Percentiles rank a stretch among this genome's conserved stretches.
Evolutionary conservation across 2,113 vertebrate genomes (phyloP).

Genomic region (Lonchura striata): DNA sequence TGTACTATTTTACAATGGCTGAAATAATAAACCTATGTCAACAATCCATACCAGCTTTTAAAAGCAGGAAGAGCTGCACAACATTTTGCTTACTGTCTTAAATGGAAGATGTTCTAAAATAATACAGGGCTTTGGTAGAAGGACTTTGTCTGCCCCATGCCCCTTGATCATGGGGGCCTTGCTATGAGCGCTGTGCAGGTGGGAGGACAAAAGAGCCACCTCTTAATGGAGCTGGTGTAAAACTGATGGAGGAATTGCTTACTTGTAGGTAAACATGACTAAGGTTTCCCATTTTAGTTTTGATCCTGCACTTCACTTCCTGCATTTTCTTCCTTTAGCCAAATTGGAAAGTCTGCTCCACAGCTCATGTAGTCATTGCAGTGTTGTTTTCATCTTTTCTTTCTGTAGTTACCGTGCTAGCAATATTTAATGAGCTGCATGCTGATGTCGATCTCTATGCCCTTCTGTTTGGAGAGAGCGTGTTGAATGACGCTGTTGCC

Average conservation of each 20-base stretch:
- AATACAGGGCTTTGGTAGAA: neutral
- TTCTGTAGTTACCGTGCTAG: slow-evolving; percentile 88
- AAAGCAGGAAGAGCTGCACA: neutral
- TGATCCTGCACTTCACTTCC: neutral
- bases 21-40: neutral
- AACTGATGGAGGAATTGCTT: neutral
- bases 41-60: neutral
- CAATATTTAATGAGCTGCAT: slow-evolving; percentile 96
- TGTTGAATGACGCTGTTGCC: slow-evolving; percentile 95
- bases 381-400: neutral
- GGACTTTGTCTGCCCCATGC: neutral
- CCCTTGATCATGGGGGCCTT: neutral
- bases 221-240: neutral
- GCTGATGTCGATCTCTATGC: slow-evolving; percentile 98
- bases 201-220: neutral
- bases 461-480: slow-evolving; percentile 96
- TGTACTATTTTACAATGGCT: neutral
- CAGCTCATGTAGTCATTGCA: rapidly evolving
- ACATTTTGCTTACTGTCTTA: neutral
- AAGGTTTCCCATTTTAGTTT: neutral
- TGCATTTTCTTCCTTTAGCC: neutral
- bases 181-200: neutral
- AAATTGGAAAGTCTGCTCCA: neutral
- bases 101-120: neutral
- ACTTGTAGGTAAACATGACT: neutral